A percentile compares a stretch with the other conserved stretches of the same genome.
Evolutionary conservation across 2,113 vertebrate genomes (phyloP).

Genomic region (Dromiciops gliroides): DNA sequence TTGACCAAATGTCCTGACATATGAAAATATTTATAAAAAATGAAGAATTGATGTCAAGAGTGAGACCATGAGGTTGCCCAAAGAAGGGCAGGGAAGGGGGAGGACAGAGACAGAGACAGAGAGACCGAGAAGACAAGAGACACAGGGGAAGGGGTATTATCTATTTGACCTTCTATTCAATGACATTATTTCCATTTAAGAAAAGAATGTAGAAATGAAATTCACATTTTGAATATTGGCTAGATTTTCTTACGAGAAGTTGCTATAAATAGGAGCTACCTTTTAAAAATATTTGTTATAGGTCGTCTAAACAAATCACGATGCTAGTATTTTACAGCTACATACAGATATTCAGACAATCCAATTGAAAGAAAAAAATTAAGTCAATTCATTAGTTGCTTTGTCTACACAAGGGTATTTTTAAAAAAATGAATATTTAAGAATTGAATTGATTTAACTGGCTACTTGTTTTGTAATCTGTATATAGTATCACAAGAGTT

Average conservation of each 20-base stretch:
- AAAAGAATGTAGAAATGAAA: constrained; percentile 58
- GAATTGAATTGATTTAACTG: not conserved
- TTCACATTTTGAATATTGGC: constrained; percentile 7
- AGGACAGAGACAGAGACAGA: not conserved
- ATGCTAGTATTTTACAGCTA: not conserved
- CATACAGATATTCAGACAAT: not conserved
- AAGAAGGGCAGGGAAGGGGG: not conserved
- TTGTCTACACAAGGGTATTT: too few relatives aligned
- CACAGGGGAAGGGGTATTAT: not conserved
- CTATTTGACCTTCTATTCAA: constrained; percentile 16
- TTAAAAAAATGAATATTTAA: not conserved
- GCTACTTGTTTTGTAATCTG: not conserved
- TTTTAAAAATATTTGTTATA: not conserved
- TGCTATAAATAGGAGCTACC: constrained; percentile 26
- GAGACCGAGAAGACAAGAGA: too few relatives aligned
- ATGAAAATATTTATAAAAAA: not conserved
- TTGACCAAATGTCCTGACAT: not conserved
- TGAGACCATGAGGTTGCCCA: not conserved
- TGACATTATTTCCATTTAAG: constrained; percentile 48
- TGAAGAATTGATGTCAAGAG: not conserved
- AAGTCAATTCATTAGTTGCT: not conserved
- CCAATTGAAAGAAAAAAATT: not conserved
- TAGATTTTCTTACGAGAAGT: not conserved
- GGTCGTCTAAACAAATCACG: constrained; percentile 48
- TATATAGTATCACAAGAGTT: not conserved